Conservation (phyloP, 2,113 vertebrate genomes). For the Gymnarchus niloticus region DNA sequence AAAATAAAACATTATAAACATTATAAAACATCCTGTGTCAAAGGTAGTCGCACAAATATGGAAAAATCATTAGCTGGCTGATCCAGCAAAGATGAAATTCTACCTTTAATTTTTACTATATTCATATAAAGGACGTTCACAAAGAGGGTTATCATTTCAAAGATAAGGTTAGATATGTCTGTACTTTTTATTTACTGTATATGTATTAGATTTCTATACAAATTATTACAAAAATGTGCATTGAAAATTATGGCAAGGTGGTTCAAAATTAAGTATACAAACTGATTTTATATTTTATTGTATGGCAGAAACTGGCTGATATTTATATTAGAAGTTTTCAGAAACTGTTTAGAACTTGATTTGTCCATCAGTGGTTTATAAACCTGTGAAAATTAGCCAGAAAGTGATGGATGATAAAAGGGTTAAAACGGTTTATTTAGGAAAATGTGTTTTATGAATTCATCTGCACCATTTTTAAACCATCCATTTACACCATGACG, state of each 20-base stretch:
- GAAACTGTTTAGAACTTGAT: too few species aligned
- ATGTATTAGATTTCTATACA: too few species aligned
- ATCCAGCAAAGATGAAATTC: not conserved
- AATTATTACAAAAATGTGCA: too few species aligned
- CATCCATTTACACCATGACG: not conserved
- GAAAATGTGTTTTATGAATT: not conserved
- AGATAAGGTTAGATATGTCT: too few species aligned
- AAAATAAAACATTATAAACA: not conserved
- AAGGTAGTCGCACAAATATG: not conserved
- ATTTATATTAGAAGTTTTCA: too few species aligned
- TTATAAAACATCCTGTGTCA: not conserved
- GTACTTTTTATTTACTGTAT: too few species aligned
- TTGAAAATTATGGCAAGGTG: too few species aligned
- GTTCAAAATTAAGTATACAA: too few species aligned
- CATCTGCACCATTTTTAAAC: not conserved
- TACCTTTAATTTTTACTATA: not conserved
- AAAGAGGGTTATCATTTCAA: slow-evolving; percentile 30
- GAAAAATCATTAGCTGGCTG: too few species aligned
- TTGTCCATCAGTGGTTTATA: too few species aligned
- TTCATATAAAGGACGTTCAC: not conserved
- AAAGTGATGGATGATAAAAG: not conserved
- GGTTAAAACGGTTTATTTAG: not conserved
- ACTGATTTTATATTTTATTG: too few species aligned
- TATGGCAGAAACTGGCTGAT: too few species aligned
- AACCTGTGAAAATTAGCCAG: not conserved